These are phyloP conservation scores for Boulengeromyrus knoepffleri DNA, from an alignment of 2,113 vertebrate species.

Conservation along the genomic window DNA sequence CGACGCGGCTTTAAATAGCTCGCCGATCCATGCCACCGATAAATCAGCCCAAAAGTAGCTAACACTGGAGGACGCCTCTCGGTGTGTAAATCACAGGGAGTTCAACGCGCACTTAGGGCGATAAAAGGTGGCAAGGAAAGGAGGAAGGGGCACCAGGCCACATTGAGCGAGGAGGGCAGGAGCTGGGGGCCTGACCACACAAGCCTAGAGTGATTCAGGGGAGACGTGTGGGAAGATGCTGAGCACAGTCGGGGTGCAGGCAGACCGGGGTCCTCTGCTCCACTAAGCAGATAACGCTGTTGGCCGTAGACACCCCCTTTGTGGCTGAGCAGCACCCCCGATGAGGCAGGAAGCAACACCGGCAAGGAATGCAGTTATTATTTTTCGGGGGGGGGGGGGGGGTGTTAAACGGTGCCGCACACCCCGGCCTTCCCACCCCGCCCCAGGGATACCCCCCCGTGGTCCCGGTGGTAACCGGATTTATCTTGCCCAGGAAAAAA, in stretches of 20 bases:
- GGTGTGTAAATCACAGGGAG: neutral
- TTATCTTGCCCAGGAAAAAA: too few species aligned
- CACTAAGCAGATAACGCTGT: neutral
- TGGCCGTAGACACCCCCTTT: neutral
- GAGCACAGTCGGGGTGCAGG: neutral
- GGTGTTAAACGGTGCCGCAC: too few species aligned
- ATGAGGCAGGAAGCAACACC: neutral
- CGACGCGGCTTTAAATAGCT: neutral
- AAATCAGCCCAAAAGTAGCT: slow-evolving; percentile 1
- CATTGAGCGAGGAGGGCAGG: neutral
- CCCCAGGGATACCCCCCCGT: too few species aligned
- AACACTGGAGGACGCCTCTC: neutral
- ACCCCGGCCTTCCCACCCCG: too few species aligned
- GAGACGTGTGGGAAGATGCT: neutral
- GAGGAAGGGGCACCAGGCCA: neutral
- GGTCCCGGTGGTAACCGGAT: too few species aligned
- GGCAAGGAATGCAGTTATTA: slow-evolving; percentile 6
- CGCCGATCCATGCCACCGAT: neutral
- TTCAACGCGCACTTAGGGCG: neutral
- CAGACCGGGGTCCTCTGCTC: neutral
- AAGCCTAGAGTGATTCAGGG: neutral
- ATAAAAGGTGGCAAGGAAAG: neutral
- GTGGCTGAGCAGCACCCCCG: neutral
- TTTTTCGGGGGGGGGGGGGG: neutral
- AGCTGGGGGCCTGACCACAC: neutral